Base-by-base conservation (phyloP, 2,888 invertebrate genomes). In the Rhabditoides inermis region DNA sequence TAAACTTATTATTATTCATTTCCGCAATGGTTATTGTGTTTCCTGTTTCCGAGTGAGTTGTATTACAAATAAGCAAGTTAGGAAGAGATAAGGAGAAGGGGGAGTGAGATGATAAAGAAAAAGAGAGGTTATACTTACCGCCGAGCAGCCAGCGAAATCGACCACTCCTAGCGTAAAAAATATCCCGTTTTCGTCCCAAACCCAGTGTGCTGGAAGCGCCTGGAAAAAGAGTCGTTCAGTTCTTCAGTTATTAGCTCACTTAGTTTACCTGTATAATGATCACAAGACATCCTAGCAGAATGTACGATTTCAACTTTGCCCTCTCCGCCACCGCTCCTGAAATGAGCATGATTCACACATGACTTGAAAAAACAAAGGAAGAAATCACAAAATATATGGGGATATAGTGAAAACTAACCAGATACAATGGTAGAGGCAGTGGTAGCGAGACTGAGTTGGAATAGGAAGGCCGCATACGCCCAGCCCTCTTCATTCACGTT, bases 131-230 rank as follows among this genome's bases (percentile, higher is more conserved):
- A 30, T 15, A 49, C 48, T 18, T 28, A 78, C 78, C 3, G 77
- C 76, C 0, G 77, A 77, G 49, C 77, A 74, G 3, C 78, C 78
- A 2, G 77, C 77, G 25, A 75, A 69, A 58, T 75, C 75, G 26
- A 75, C 63, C 44, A 68, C 67, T 2, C 72, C 70, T 45, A 69
- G 37, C 25, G 60, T 57, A 36, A 61, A 58, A 53, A 75, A 66
- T 51, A 71, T 76, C 2, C 78, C 78, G 46, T 77, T 72, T 27
- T 59, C 39, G 12, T 71, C 75, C 78, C 78, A 78, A 4, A 77
- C 70, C 78, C 78, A 78, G 59, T 78, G 78, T 3, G 78, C 78
- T 0, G 78, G 78, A 20, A 78, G 72, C 36, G 77, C 77, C 49
- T 53, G 42, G 1, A 32, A 41, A 18, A 15, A 20, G 1, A 1